Base-by-base conservation (phyloP, 1,140 invertebrate genomes). In the Aphelenchoides fujianensis region DNA sequence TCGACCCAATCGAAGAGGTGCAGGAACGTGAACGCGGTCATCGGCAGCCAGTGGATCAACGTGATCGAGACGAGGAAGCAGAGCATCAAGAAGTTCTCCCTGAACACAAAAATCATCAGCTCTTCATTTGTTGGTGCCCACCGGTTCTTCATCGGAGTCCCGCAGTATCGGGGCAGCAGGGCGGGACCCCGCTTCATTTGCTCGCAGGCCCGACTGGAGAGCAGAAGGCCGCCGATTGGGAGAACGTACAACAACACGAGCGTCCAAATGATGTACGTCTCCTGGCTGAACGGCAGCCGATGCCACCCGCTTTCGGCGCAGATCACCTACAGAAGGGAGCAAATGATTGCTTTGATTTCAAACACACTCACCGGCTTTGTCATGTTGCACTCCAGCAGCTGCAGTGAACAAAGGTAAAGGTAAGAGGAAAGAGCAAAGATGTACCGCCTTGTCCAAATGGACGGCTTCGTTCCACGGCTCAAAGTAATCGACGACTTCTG, bases 101-200 rank as follows among this genome's bases (percentile, higher is more conserved):
- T 59, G 34, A 59, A 59, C 28, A 59, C 23, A 59, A 59, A 59
- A 59, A 59, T 59, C 5, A n/a, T n/a, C n/a, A n/a, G n/a, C n/a
- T n/a, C n/a, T n/a, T n/a, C n/a, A n/a, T n/a, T n/a, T n/a, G n/a
- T n/a, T n/a, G n/a, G n/a, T n/a, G 55, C 5, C 12, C 34, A 59
- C 55, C 55, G 28, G 55, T 59, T 59, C 34, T 59, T 59, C 23
- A 59, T 59, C 34, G 5, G 5, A 32, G 19, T 5, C 34, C 55
- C 55, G 23, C 55, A 7, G 7, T 5, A 59, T 16, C 27, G 27
- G 23, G 55, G 55, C 7, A 59, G 23, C 28, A 59, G 5, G 12
- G 55, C 5, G 5, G 5, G 55, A 7, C 23, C 19, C 34, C 34
- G 28, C 5, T 59, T 19, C 55, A 59, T 59, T 59, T 5, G 19